phyloP scores from a whole-genome alignment of 2,113 vertebrate species.

The Semicossyphus pulcher region DNA sequence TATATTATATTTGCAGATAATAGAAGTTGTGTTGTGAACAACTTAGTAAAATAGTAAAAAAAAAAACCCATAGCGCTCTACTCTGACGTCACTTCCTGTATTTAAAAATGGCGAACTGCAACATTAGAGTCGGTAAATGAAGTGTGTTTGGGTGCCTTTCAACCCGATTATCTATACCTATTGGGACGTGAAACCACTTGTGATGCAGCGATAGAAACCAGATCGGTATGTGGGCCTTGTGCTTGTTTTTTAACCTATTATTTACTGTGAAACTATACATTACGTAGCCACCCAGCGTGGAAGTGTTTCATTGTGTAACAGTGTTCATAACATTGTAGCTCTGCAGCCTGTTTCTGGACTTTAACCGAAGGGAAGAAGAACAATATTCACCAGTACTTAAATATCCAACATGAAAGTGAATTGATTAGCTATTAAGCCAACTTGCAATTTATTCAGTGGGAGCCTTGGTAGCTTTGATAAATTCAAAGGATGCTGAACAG shows the following conservation, averaged over 20 bases:
- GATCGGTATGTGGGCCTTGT: not conserved
- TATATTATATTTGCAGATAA: too few species aligned
- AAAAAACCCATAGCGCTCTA: not conserved
- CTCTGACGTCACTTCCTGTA: conserved; percentile 65
- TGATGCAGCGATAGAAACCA: not conserved
- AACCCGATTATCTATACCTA: not conserved
- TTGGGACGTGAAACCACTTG: not conserved
- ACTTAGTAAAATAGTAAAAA: too few species aligned
- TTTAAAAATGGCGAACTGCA: conserved; percentile 76
- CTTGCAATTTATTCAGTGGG: too few species aligned
- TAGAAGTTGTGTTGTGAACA: too few species aligned
- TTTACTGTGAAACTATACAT: not conserved
- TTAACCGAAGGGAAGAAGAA: rapidly evolving
- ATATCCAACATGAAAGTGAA: not conserved
- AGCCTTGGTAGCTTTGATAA: too few species aligned
- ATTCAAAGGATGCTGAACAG: too few species aligned
- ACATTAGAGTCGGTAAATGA: not conserved
- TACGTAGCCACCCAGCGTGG: not conserved
- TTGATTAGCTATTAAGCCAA: too few species aligned
- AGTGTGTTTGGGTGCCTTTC: conserved; percentile 22
- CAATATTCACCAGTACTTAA: not conserved
- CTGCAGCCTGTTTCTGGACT: not conserved
- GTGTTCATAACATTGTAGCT: not conserved
- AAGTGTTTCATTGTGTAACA: conserved; percentile 37
- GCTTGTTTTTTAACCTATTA: not conserved